Evolutionary conservation across 2,888 invertebrate species (phyloP).

Genomic region (Poecilus cupreus): DNA sequence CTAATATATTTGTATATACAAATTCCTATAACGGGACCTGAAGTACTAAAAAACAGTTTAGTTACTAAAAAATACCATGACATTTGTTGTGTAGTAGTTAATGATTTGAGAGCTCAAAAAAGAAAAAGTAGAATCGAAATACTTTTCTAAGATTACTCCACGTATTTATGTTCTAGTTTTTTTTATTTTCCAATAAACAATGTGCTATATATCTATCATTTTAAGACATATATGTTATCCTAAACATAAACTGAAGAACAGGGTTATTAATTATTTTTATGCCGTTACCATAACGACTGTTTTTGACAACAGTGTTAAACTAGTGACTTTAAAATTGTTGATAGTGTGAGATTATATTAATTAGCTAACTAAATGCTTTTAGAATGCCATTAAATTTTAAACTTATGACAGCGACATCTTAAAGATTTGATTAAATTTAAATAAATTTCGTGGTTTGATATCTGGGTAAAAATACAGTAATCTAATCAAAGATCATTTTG

Average conservation of each 20-base stretch:
- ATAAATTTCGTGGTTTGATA: constrained; percentile 31
- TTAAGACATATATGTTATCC: not conserved
- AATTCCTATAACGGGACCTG: constrained; percentile 49
- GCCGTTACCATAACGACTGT: not conserved
- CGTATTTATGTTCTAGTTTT: not conserved
- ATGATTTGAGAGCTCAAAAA: constrained; percentile 40
- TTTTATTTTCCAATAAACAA: not conserved
- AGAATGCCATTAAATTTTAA: not conserved
- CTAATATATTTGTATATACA: constrained; percentile 55
- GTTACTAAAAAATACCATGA: constrained; percentile 49
- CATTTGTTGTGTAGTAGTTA: constrained; percentile 53
- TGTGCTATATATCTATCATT: constrained; percentile 9
- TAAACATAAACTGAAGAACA: not conserved
- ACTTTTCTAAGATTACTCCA: constrained; percentile 35
- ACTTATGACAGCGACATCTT: not conserved
- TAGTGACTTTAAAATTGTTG: not conserved
- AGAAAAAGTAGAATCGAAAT: constrained; percentile 19
- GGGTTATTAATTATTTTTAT: constrained; percentile 1
- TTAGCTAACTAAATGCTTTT: not conserved
- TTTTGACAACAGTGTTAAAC: not conserved
- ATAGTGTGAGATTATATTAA: not conserved
- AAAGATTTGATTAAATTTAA: constrained; percentile 20
- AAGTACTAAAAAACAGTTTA: constrained; percentile 49
- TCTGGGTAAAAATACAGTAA: constrained; percentile 1
- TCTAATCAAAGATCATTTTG: not conserved